Evolutionary conservation across 2,113 vertebrate species (phyloP).

Genomic region (Oplegnathus fasciatus): DNA sequence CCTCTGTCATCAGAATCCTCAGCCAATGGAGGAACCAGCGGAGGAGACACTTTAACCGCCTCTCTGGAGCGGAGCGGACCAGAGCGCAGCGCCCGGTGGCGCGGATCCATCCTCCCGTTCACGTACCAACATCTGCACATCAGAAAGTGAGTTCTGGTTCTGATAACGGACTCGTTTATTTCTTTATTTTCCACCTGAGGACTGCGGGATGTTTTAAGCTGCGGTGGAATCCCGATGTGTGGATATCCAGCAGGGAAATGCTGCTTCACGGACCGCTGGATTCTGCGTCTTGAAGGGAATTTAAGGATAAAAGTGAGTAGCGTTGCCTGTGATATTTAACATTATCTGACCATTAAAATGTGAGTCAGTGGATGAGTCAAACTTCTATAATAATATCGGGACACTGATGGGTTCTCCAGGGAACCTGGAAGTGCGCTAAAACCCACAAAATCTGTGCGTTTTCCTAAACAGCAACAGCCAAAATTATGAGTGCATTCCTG

Average conservation of each 20-base stretch:
- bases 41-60: slow-evolving; percentile 47
- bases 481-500: not conserved
- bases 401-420: not conserved
- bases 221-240: not conserved
- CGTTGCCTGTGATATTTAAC: not conserved
- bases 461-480: not conserved
- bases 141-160: not conserved
- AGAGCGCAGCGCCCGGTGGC: slow-evolving; percentile 29
- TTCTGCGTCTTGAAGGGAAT: slow-evolving; percentile 1
- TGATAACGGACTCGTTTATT: not conserved
- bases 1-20: slow-evolving; percentile 51
- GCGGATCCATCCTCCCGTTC: not conserved
- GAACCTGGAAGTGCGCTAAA: not conserved
- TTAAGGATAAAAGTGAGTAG: slow-evolving; percentile 52
- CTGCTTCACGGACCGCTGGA: slow-evolving; percentile 2
- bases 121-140: not conserved
- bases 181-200: not conserved
- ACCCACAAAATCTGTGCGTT: not conserved
- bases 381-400: rapidly evolving
- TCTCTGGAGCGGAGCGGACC: slow-evolving; percentile 41
- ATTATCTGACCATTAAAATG: not conserved
- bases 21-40: slow-evolving; percentile 59
- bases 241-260: slow-evolving; percentile 19
- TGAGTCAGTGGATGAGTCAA: not conserved
- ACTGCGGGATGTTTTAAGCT: not conserved